Evolutionary conservation across 1,140 invertebrate genomes (phyloP).

Genomic region (Hestina assimilis): DNA sequence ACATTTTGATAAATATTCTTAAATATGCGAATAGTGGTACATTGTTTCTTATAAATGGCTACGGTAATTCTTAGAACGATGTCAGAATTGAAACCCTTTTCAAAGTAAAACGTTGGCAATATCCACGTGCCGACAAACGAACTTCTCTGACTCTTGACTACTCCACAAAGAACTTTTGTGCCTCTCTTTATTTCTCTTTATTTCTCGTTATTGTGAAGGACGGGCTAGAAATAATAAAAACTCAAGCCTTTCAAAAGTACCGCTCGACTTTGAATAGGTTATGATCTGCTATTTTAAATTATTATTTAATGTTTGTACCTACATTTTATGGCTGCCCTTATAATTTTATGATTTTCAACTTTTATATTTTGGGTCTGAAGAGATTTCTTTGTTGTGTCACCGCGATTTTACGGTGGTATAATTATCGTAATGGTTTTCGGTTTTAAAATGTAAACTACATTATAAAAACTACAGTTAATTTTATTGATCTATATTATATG

Average conservation of each 20-base stretch:
- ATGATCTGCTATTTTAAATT: conserved; percentile 53
- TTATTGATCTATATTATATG: neutral
- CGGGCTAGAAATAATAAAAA: conserved; percentile 56
- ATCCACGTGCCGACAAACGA: conserved; percentile 63
- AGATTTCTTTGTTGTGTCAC: conserved; percentile 46
- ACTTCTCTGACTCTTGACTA: neutral
- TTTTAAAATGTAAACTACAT: neutral
- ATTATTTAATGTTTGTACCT: conserved; percentile 50
- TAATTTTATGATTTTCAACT: conserved; percentile 33
- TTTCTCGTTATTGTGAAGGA: conserved; percentile 51
- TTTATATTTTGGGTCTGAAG: conserved; percentile 17
- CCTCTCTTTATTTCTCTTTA: conserved; percentile 32
- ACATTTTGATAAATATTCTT: conserved; percentile 19
- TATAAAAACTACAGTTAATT: too few species aligned
- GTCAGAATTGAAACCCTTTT: conserved; percentile 52
- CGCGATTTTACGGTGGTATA: conserved; percentile 54
- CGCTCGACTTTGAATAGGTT: conserved; percentile 37
- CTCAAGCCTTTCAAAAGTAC: conserved; percentile 30
- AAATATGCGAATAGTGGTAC: conserved; percentile 11
- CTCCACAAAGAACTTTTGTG: conserved; percentile 27
- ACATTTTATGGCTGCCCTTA: conserved; percentile 45
- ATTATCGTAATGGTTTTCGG: conserved; percentile 4
- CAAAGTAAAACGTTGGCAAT: conserved; percentile 36
- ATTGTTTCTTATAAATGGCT: conserved; percentile 31
- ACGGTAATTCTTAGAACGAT: conserved; percentile 39